Base-by-base conservation (phyloP, 1,140 invertebrate species). In the Chlorops oryzae region DNA sequence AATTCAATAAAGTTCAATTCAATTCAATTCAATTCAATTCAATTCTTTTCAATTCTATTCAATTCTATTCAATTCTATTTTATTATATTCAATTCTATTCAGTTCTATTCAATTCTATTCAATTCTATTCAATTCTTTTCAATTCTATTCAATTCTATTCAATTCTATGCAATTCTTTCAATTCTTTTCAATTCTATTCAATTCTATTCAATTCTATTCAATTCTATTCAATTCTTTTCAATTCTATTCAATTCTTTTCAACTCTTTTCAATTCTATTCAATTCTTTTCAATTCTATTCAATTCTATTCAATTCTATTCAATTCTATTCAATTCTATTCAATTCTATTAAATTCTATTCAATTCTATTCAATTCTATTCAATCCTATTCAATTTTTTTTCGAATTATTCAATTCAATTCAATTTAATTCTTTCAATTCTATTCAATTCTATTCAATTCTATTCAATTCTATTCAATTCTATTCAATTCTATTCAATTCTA, bases 41-140 rank as follows among this genome's bases (percentile, higher is more conserved):
- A 39, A 49, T 49, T 49, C 35, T 24, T 40, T 49, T 49, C 47
- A 22, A 49, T 49, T 49, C 47, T 24, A 49, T 49, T 49, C 47
- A 34, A 49, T 49, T 49, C 47, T 40, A 49, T 41, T 49, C 35
- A 41, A 49, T 49, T 49, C 35, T 40, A 49, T 49, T 49, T 38
- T 40, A 49, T 41, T 49, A 15, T 40, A 49, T 49, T 49, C 47
- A 49, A 49, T 49, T 49, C 38, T 23, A 47, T 47, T 47, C 45
- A 35, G 37, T 47, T 47, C 45, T 20, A 47, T 47, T 47, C 42
- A 44, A 44, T 44, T 44, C 42, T 27, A 44, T 25, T 44, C 2
- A 44, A 44, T 38, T 47, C 2, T 20, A 47, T 47, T 47, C 32
- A 35, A 47, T 35, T 47, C 45, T 9, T 35, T 47, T 47, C 45